Conservation (phyloP, 2,888 invertebrate species). For the Spodoptera exigua region DNA sequence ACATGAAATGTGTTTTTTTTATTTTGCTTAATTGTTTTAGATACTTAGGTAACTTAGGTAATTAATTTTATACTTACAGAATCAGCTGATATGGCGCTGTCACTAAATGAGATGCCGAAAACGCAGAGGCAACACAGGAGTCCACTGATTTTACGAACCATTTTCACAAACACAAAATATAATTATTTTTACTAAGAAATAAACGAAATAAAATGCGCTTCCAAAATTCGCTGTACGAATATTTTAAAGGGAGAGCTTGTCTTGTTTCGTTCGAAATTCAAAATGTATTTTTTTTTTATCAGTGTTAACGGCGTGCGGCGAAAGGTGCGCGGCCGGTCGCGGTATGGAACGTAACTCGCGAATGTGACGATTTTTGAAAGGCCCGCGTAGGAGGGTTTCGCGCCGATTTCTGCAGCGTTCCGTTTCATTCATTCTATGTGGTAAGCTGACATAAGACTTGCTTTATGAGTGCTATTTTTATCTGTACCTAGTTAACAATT, state of each 20-base stretch:
- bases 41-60: too few species aligned
- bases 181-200: constrained; percentile 16
- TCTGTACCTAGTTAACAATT: not conserved
- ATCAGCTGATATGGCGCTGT: constrained; percentile 84
- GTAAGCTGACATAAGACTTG: constrained; percentile 8
- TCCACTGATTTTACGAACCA: constrained; percentile 84
- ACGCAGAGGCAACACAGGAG: constrained; percentile 83
- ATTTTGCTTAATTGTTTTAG: too few species aligned
- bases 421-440: constrained; percentile 67
- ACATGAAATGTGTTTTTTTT: too few species aligned
- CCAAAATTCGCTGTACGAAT: not conserved
- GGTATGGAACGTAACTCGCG: constrained; percentile 75
- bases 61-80: constrained; percentile 71
- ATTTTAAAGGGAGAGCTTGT: constrained; percentile 18
- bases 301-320: constrained; percentile 71
- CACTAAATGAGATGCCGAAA: constrained; percentile 81
- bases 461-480: not conserved
- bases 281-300: constrained; percentile 42
- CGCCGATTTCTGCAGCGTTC: constrained; percentile 81
- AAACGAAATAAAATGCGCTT: constrained; percentile 26
- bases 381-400: constrained; percentile 89
- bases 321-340: constrained; percentile 81
- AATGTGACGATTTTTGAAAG: constrained; percentile 87
- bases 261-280: constrained; percentile 44
- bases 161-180: constrained; percentile 66